Evolutionary conservation across 2,888 invertebrate genomes (phyloP).

Genomic region (Chrysolina americana): DNA sequence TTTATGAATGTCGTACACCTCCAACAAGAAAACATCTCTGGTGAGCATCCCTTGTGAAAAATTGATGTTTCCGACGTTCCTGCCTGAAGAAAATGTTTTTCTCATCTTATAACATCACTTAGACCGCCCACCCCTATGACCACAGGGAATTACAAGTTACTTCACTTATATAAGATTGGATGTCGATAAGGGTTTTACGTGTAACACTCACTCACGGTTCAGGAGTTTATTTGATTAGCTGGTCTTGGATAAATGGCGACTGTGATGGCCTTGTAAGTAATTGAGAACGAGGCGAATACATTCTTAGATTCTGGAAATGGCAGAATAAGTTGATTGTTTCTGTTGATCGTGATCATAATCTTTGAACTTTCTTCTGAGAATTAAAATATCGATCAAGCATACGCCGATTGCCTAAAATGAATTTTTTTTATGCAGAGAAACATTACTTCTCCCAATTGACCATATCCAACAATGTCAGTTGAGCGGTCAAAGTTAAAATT

Average conservation of each 20-base stretch:
- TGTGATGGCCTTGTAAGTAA: constrained; percentile 42
- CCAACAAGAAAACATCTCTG: too few relatives aligned
- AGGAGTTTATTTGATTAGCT: constrained; percentile 37
- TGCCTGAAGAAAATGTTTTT: neutral
- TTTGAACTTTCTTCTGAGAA: too few relatives aligned
- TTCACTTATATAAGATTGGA: constrained; percentile 27
- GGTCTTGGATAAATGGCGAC: constrained; percentile 35
- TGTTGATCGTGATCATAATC: neutral
- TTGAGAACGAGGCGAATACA: constrained; percentile 44
- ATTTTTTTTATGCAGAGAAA: too few relatives aligned
- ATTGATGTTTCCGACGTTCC: too few relatives aligned
- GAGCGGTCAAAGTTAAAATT: too few relatives aligned
- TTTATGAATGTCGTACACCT: too few relatives aligned
- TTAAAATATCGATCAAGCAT: too few relatives aligned
- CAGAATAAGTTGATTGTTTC: neutral
- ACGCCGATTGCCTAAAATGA: too few relatives aligned
- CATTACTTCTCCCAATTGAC: too few relatives aligned
- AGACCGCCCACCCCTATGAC: neutral
- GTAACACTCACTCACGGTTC: constrained; percentile 14
- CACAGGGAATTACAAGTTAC: constrained; percentile 26
- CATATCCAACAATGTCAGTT: too few relatives aligned
- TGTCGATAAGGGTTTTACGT: constrained; percentile 18
- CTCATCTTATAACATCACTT: neutral
- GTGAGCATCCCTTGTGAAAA: too few relatives aligned
- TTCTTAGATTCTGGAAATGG: constrained; percentile 9